These are phyloP conservation scores for Kuschelorhynchus macadamiae DNA, from an alignment of 2,888 invertebrate genomes.

Conservation along the genomic window DNA sequence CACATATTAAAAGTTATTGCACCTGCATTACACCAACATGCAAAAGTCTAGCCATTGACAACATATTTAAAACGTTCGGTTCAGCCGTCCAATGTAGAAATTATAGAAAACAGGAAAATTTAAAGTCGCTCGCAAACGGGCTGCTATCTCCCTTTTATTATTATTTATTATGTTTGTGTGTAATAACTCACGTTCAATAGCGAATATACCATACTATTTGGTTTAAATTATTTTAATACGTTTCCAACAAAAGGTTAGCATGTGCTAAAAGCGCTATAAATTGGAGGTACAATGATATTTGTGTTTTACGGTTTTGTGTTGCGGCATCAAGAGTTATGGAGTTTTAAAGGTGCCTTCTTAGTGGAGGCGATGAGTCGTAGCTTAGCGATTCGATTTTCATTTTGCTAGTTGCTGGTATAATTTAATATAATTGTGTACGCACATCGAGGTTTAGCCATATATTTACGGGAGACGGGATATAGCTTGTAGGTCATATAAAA, in stretches of 20 bases:
- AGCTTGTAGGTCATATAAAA: too few relatives aligned
- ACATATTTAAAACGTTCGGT: constrained; percentile 25
- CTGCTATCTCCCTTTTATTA: constrained; percentile 42
- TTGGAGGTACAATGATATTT: constrained; percentile 45
- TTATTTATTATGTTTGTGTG: constrained; percentile 39
- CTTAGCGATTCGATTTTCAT: too few relatives aligned
- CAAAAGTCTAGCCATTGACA: constrained; percentile 24
- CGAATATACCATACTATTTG: constrained; percentile 38
- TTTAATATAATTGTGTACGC: too few relatives aligned
- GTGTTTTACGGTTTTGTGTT: constrained; percentile 47
- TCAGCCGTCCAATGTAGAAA: constrained; percentile 21
- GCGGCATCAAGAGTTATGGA: constrained; percentile 49
- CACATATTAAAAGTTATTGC: constrained; percentile 42
- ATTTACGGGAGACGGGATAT: too few relatives aligned
- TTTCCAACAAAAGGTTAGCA: constrained; percentile 50
- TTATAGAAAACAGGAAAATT: constrained; percentile 42
- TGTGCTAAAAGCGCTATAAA: constrained; percentile 52
- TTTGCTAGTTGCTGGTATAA: too few relatives aligned
- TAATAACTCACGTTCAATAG: constrained; percentile 34
- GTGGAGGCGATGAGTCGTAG: too few relatives aligned
- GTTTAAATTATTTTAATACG: constrained; percentile 51
- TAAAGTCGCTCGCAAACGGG: constrained; percentile 37
- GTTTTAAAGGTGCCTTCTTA: constrained; percentile 25
- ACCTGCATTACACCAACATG: constrained; percentile 28
- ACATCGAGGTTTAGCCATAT: too few relatives aligned